These are phyloP conservation scores for Corythornis leucogaster DNA, from an alignment of 2,797 vertebrate species.

Conservation along the genomic window DNA sequence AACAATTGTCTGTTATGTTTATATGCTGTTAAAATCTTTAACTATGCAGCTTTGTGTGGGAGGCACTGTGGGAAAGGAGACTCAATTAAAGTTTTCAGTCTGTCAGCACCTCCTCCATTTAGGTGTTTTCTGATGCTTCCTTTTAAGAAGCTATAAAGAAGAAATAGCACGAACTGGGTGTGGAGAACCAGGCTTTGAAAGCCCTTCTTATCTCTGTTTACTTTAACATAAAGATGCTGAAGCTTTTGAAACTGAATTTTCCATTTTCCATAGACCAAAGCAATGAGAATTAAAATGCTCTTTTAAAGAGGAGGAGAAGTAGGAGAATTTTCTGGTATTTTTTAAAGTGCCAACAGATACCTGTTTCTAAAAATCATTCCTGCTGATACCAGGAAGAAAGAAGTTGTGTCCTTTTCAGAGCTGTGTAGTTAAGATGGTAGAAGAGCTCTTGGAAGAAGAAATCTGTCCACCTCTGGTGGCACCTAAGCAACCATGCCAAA, in stretches of 20 bases:
- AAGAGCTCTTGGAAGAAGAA: not conserved
- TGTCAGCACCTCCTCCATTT: slow-evolving; percentile 59
- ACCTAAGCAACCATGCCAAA: not conserved
- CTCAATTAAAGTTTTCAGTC: slow-evolving; percentile 55
- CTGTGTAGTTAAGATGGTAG: not conserved
- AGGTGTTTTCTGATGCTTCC: slow-evolving; percentile 49
- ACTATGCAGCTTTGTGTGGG: slow-evolving; percentile 50
- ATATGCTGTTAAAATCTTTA: slow-evolving; percentile 33
- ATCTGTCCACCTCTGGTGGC: not conserved
- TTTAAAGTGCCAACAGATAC: not conserved
- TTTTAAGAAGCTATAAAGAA: slow-evolving; percentile 23
- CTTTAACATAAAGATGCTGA: not conserved
- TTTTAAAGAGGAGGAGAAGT: not conserved
- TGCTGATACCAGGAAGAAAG: not conserved
- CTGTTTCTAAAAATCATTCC: not conserved
- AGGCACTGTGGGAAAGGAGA: slow-evolving; percentile 51
- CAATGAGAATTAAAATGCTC: not conserved
- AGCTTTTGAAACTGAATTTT: not conserved
- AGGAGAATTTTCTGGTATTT: not conserved
- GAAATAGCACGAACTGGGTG: not conserved
- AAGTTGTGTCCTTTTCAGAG: not conserved
- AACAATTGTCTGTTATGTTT: slow-evolving; percentile 28
- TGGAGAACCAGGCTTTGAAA: not conserved
- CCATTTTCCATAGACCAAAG: not conserved
- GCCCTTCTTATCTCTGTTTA: not conserved